These are phyloP conservation scores for Pseudanteris insignis DNA, from an alignment of 2,888 invertebrate genomes.

Conservation along the genomic window DNA sequence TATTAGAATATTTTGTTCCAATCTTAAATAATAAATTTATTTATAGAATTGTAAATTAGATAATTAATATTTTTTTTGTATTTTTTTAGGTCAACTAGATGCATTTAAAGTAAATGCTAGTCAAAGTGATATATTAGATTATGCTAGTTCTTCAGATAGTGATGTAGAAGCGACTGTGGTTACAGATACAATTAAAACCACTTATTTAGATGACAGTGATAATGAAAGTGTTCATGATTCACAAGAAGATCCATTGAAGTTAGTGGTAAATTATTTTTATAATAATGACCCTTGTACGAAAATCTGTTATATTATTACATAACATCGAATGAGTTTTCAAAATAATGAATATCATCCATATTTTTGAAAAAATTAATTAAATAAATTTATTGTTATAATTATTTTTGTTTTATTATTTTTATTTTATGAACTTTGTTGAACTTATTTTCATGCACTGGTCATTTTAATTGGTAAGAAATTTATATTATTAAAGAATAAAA, in stretches of 20 bases:
- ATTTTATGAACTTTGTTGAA: no score
- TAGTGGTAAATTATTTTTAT: slow-evolving; percentile 52
- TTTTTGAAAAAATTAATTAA: not conserved
- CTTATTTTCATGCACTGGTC: no score
- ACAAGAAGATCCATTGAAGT: slow-evolving; percentile 80
- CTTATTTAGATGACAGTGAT: slow-evolving; percentile 77
- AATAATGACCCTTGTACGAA: slow-evolving; percentile 26
- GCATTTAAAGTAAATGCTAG: slow-evolving; percentile 69
- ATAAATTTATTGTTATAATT: no score
- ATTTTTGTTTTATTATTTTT: no score
- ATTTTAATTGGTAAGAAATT: no score
- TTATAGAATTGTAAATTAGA: not conserved
- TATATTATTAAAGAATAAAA: no score
- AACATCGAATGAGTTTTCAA: no score
- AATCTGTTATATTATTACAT: no score
- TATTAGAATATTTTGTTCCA: not conserved
- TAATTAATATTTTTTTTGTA: not conserved
- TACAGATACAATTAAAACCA: slow-evolving; percentile 73
- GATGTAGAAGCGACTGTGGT: slow-evolving; percentile 75
- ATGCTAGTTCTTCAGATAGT: slow-evolving; percentile 79
- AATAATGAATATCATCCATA: no score
- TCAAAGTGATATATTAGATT: slow-evolving; percentile 73
- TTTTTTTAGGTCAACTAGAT: slow-evolving; percentile 68
- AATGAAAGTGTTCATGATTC: slow-evolving; percentile 82
- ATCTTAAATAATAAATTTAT: not conserved